A percentile compares a stretch with the other conserved stretches of the same genome.
These are phyloP conservation scores for Melanargia galathea DNA, from an alignment of 2,888 invertebrate genomes.

Conservation along the genomic window DNA sequence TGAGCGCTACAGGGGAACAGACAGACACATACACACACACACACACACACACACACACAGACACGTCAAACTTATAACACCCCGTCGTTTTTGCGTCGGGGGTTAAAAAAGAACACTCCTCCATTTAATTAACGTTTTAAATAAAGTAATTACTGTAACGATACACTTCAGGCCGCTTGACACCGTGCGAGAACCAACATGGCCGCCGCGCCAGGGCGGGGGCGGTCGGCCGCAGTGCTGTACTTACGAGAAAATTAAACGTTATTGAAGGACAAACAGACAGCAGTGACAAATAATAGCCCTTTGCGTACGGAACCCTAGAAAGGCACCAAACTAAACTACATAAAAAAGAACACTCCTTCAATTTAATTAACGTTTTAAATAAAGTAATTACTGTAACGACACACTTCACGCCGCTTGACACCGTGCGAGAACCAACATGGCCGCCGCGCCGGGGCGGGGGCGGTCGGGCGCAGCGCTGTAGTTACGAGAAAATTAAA, in stretches of 20 bases:
- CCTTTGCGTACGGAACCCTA: too few species aligned
- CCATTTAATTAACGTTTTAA: slow-evolving; percentile 10
- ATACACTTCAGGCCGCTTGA: neutral
- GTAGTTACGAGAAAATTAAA: slow-evolving; percentile 9
- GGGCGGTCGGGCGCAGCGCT: neutral
- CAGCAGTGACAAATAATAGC: too few species aligned
- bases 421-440: slow-evolving; percentile 6
- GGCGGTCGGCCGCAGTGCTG: neutral
- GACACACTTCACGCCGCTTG: slow-evolving; percentile 4
- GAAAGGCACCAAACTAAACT: too few species aligned
- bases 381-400: slow-evolving; percentile 10
- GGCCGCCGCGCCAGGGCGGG: slow-evolving; percentile 2
- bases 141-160: slow-evolving; percentile 4
- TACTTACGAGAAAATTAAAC: slow-evolving; percentile 7
- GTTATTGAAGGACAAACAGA: too few species aligned
- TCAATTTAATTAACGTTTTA: slow-evolving; percentile 10
- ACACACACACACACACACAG: too few species aligned
- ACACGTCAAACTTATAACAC: too few species aligned
- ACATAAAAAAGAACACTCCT: neutral
- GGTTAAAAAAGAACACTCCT: neutral
- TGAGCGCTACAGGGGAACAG: too few species aligned
- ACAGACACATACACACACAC: too few species aligned
- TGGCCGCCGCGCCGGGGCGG: slow-evolving; percentile 5
- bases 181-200: slow-evolving; percentile 5
- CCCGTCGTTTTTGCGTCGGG: too few species aligned